These are phyloP conservation scores for Plodia interpunctella DNA, from an alignment of 1,140 invertebrate species.

Conservation along the genomic window DNA sequence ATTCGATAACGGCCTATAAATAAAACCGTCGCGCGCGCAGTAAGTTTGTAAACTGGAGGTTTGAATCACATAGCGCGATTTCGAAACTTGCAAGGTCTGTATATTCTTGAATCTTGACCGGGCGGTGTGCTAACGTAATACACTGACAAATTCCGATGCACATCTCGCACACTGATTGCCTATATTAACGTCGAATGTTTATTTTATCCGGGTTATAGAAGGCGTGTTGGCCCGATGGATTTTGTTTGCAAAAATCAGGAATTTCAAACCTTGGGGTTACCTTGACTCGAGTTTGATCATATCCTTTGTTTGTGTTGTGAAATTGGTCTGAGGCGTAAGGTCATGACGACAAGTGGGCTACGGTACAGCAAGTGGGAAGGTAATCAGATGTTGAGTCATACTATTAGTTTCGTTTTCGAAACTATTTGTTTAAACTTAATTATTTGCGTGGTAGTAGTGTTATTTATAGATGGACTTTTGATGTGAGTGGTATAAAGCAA, in stretches of 20 bases:
- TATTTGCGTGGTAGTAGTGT: too few relatives aligned
- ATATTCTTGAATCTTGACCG: slow-evolving; percentile 3
- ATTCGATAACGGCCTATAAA: not conserved
- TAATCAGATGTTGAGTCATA: too few relatives aligned
- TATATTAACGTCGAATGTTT: not conserved
- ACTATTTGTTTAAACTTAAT: too few relatives aligned
- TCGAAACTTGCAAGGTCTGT: slow-evolving; percentile 3
- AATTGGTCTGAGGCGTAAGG: not conserved
- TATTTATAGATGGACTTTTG: too few relatives aligned
- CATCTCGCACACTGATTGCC: not conserved
- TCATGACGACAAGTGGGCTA: too few relatives aligned
- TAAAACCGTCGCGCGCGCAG: not conserved
- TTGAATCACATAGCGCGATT: not conserved
- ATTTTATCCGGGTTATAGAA: not conserved
- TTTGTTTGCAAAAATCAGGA: not conserved
- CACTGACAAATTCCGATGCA: not conserved
- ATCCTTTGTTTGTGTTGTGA: not conserved
- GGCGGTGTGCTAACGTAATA: not conserved
- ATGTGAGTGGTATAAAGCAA: too few relatives aligned
- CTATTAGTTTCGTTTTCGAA: too few relatives aligned
- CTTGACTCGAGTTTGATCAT: not conserved
- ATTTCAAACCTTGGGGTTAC: not conserved
- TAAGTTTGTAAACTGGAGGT: not conserved
- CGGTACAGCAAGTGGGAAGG: too few relatives aligned
- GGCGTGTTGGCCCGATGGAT: not conserved